A percentile compares a stretch with the other conserved stretches of the same genome.
Evolutionary conservation across 2,113 vertebrate species (phyloP).

Genomic region (Oreotrochilus melanogaster): DNA sequence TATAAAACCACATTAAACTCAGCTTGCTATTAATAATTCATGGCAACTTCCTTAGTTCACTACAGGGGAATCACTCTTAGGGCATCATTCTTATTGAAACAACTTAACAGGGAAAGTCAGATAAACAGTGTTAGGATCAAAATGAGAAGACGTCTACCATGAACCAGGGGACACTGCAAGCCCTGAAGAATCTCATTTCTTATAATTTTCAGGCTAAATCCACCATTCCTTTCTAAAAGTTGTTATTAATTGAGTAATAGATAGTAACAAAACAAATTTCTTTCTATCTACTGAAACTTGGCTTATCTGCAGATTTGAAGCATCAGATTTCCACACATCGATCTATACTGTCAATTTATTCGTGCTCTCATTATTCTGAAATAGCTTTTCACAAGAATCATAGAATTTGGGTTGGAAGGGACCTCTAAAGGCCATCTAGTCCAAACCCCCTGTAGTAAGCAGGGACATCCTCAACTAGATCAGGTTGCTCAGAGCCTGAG

Average conservation of each 20-base stretch:
- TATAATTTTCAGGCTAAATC: neutral
- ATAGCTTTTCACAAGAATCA: neutral
- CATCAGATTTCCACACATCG: neutral
- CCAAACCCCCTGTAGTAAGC: no score
- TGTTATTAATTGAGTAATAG: neutral
- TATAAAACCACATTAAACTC: conserved; percentile 64
- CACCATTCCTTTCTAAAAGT: neutral
- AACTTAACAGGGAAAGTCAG: conserved; percentile 33
- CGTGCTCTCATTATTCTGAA: neutral
- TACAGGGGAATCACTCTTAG: conserved; percentile 62
- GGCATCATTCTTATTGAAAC: conserved; percentile 49
- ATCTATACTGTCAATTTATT: neutral
- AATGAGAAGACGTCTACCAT: neutral
- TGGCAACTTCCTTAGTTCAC: conserved; percentile 64
- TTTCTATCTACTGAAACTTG: neutral
- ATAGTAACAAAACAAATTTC: neutral
- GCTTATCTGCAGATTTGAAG: neutral
- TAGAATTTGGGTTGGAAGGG: no score
- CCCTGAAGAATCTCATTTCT: neutral
- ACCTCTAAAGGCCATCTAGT: no score
- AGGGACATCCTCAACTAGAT: no score
- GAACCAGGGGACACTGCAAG: neutral
- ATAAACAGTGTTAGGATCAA: conserved; percentile 37
- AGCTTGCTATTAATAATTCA: conserved; percentile 76
- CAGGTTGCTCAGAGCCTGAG: no score